Evolutionary conservation across 2,888 invertebrate genomes (phyloP), one percentile per base, ranked within the genome.

Genomic region (Phyllotreta cruciferae): DNA sequence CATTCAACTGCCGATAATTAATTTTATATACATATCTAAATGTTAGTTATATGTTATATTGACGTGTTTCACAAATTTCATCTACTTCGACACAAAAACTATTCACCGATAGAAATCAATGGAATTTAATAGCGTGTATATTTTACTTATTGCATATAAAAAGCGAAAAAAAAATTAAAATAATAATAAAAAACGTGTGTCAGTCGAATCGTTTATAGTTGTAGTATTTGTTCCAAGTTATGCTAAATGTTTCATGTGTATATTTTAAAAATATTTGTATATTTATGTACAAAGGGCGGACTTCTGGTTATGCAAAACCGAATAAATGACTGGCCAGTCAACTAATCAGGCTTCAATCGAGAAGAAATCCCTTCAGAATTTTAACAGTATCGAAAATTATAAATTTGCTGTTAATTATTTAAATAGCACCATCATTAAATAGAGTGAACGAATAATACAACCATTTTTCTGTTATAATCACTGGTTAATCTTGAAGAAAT

Each of bases 11-110:
- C 35, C 36, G 42, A 44, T 52, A 56, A 55, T 50, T 42, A 58
- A 60, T 60, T 60, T 52, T 64, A 64, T 64, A 64, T 66, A 66
- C 66, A 66, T 58, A 56, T 62, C 60, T 61, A 42, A 62, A 39
- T 49, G 24, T 8, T 47, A 4, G 34, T 7, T 34, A 13, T 47
- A 34, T 11, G 14, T 34, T 14, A 47, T 9, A 11, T 14, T 47
- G 8, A 47, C n/a, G 24, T 14, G 7, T 34, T 14, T 47, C 34
- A 14, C 24, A 44, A 24, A 24, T 24, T 24, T 24, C 24, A 24
- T 24, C 24, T 24, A 24, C 24, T 24, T 24, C 24, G 24, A 24
- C 24, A 24, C 24, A 24, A 1, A 24, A 24, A 24, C 24, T 24
- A 24, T 24, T 24, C 4, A 24, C 24, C 4, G 24, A 24, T 24